phyloP scores from a whole-genome alignment of 1,140 invertebrate species.

The Drosophila nannoptera region DNA sequence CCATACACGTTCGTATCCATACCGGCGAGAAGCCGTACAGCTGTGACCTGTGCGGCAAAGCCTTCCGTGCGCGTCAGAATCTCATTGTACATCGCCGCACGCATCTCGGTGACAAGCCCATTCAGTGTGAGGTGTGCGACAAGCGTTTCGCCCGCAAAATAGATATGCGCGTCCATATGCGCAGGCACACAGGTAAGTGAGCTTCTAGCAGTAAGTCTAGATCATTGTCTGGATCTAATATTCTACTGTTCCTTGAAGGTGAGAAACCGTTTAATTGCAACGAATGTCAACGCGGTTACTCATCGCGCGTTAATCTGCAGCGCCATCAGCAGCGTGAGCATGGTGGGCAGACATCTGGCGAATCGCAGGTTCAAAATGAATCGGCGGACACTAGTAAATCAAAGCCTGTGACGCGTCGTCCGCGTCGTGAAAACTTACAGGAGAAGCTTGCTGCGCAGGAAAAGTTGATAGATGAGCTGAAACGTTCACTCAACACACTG shows the following conservation, averaged over 20 bases:
- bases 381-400: slow-evolving; percentile 2
- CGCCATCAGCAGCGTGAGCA: slow-evolving; percentile 70
- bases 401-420: slow-evolving; percentile 36
- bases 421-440: slow-evolving; percentile 57
- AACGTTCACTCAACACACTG: slow-evolving; percentile 46
- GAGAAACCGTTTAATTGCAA: slow-evolving; percentile 72
- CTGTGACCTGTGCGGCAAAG: slow-evolving; percentile 70
- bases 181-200: slow-evolving; percentile 82
- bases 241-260: slow-evolving; percentile 30
- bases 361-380: slow-evolving; percentile 12
- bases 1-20: slow-evolving; percentile 77
- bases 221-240: neutral
- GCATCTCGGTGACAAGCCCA: slow-evolving; percentile 80
- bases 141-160: slow-evolving; percentile 82
- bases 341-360: slow-evolving; percentile 6
- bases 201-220: neutral
- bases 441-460: slow-evolving; percentile 64
- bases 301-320: slow-evolving; percentile 67
- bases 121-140: slow-evolving; percentile 81
- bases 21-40: slow-evolving; percentile 76
- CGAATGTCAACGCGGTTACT: slow-evolving; percentile 65
- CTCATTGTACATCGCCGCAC: slow-evolving; percentile 69
- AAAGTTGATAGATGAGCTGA: slow-evolving; percentile 49
- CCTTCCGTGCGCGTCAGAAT: slow-evolving; percentile 73
- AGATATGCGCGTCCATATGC: slow-evolving; percentile 81